Evolutionary conservation across 2,888 invertebrate genomes (phyloP), one percentile per base, ranked within the genome.

Genomic region (Papilio gigon): DNA sequence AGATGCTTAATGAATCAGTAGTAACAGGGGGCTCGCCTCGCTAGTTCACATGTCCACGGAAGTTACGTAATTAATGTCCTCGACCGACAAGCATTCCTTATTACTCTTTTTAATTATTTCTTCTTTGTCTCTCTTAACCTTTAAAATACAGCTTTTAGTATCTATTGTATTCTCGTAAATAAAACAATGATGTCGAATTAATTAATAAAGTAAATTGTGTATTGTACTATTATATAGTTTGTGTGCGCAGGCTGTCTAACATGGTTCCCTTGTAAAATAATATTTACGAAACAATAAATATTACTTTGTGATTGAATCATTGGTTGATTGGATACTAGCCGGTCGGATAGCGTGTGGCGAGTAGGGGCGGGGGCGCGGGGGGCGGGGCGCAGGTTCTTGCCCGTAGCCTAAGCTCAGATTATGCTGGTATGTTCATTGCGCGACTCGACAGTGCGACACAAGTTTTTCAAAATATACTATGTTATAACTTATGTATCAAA

Each of bases 341-440:
- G n/a, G n/a, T n/a, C n/a, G n/a, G n/a, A n/a, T n/a, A n/a, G n/a
- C n/a, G 50, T 14, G 20, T 44, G 20, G 20, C 20, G 44, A 20
- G 44, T 8, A 8, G 33, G 33, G 14, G 40, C 14, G 40, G 14
- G 14, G 40, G n/a, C n/a, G 14, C 4, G 40, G n/a, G n/a, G 50
- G 50, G 50, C 50, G 53, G 27, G 53, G 20, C 35, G 42, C 71
- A 70, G 70, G 74, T 74, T 72, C 74, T 75, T 74, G 75, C 74
- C 73, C 71, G 65, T 67, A 50, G 44, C 56, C 58, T 30, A 42
- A 78, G 78, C 79, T 79, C 78, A 75, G 70, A 73, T 77, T 85
- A 86, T 88, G 89, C 81, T 89, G 90, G 91, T 90, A 91, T 91
- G 90, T 90, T 87, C 90, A 89, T 86, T 83, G 75, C 79, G 78